Percentiles rank a stretch among this genome's conserved stretches.
These are phyloP conservation scores for Oceanites oceanicus DNA, from an alignment of 2,113 vertebrate species.

Conservation along the genomic window DNA sequence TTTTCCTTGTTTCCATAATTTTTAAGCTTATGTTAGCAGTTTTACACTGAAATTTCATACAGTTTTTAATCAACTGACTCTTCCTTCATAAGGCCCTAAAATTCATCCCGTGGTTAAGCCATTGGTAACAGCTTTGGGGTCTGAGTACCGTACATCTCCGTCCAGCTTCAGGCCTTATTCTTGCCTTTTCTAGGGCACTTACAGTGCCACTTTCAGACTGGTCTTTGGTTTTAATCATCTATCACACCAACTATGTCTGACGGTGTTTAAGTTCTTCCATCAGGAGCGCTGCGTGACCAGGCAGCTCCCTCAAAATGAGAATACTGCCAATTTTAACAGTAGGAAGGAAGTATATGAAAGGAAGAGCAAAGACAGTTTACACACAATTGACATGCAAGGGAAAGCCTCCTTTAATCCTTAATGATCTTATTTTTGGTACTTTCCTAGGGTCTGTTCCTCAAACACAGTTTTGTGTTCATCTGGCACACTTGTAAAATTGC, in stretches of 20 bases:
- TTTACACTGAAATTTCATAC: background rate
- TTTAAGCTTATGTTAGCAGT: background rate
- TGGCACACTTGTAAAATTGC: background rate
- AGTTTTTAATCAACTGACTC: background rate
- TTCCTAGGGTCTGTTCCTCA: background rate
- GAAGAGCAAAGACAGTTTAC: background rate
- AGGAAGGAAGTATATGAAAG: background rate
- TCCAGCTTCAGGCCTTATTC: background rate
- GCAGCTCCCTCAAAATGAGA: background rate
- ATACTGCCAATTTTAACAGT: background rate
- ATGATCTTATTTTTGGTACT: background rate
- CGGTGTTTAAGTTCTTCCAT: background rate
- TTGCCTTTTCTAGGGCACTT: background rate
- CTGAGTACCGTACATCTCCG: fast-evolving
- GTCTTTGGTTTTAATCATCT: background rate
- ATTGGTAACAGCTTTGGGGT: background rate
- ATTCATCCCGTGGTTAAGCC: background rate
- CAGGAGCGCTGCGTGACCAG: background rate
- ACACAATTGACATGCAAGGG: background rate
- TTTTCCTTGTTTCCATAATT: background rate
- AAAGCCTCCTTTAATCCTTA: background rate
- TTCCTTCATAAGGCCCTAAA: background rate
- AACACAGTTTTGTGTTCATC: background rate
- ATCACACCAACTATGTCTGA: background rate
- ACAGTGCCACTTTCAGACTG: background rate